Evolutionary conservation across 2,113 vertebrate genomes (phyloP), one percentile per base, ranked within the genome.

Genomic region (Orientallactaga bullata): DNA sequence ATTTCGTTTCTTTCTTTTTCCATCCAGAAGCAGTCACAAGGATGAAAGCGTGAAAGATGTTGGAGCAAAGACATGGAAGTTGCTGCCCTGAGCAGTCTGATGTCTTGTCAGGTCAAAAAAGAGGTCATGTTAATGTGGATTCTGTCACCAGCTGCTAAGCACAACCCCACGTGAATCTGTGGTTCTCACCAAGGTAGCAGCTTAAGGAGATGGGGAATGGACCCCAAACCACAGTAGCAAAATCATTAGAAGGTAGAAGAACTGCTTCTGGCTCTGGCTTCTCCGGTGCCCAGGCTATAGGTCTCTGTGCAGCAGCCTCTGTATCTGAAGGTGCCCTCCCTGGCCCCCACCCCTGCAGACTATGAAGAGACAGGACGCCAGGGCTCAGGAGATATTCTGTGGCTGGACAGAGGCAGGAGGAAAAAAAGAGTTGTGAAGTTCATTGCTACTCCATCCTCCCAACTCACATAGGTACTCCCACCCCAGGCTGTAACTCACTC

Each of bases 1-100:
- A 17, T 73, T 81, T 84, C 63, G 42, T n/a, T 30, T 80, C n/a
- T 79, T 71, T 28, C 68, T 85, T 94, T 55, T 73, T 92, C 47
- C 73, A 51, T 37, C n/a, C 28, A 77, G 16, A 30, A 3, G 42
- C 42, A 7, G 47, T 39, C 30, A 32, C 21, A 51, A 85, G 24
- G 26, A 28, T 28, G 51, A 20, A 93, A 81, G 17, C 18, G 8
- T 4, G 11, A 76, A 92, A 32, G 42, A 15, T 16, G 26, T 20
- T 5, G 73, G 30, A 24, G 35, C 9, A 47, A 51, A 58, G 28
- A 39, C 28, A 23, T 28, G 28, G 18, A 61, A 39, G 65, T 15
- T 28, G 0, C 58, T 60, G n/a, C 55, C 65, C 37, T 3, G 30
- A 15, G 37, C 3, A 3, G 37, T 24, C 81, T 60, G 51, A 72